phyloP scores from a whole-genome alignment of 2,113 vertebrate genomes.

The Calidris pugnax region DNA sequence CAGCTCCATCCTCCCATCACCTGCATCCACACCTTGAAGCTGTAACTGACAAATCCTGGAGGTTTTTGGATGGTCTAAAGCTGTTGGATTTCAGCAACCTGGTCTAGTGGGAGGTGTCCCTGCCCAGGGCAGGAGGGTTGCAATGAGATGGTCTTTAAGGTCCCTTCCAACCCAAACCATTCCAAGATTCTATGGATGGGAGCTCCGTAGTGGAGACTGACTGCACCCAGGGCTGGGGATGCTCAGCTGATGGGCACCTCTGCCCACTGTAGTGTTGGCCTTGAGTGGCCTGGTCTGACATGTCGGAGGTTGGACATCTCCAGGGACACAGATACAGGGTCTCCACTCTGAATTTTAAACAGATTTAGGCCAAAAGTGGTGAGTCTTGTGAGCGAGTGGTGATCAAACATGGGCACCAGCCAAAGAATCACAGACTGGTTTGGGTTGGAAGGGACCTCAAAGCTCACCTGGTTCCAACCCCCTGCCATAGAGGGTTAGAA shows the following conservation, averaged over 20 bases:
- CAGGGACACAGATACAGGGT: rapidly evolving
- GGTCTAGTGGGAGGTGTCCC: neutral
- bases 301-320: neutral
- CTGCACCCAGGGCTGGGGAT: neutral
- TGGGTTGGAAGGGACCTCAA: neutral
- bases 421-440: neutral
- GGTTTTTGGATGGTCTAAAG: neutral
- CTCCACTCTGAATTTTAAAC: neutral
- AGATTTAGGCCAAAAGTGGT: neutral
- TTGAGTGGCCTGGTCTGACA: rapidly evolving
- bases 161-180: neutral
- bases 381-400: neutral
- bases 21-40: neutral
- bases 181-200: neutral
- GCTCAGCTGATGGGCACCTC: neutral
- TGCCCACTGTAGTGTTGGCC: rapidly evolving
- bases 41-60: neutral
- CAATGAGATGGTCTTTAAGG: neutral
- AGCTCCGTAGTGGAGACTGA: neutral
- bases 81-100: neutral
- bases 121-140: neutral
- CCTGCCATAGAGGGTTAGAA: neutral
- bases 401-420: rapidly evolving
- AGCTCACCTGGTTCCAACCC: neutral
- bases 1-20: neutral